Evolutionary conservation across 2,888 invertebrate species (phyloP), one percentile per base, ranked within the genome.

Genomic region (Spodoptera littoralis): DNA sequence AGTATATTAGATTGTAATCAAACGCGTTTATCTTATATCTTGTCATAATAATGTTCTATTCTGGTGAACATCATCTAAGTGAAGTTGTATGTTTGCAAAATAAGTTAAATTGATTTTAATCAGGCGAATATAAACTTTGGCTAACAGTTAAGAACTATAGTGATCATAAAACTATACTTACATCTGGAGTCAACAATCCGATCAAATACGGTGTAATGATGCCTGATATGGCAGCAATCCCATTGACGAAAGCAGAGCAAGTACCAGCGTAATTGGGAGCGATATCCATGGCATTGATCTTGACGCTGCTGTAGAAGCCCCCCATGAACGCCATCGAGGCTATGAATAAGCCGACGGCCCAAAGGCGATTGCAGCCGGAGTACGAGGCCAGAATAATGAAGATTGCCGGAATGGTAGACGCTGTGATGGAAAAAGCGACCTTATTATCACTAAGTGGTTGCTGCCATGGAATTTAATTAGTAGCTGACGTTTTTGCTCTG

Each of bases 321-420:
- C 96, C 97, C 96, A 96, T 96, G 66, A 96, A 95, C 43, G 95
- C 95, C 96, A 96, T 95, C 41, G 94, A 95, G 41, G 95, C 85
- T 56, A 96, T 95, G 84, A 96, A 96, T 62, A 96, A 88, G 47
- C 95, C 92, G 6, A 96, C 95, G 52, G 94, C 83, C 66, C 88
- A 79, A 18, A 86, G 49, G 12, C 94, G 84, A 77, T 96, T 90
- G 81, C 96, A 96, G 46, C 96, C 96, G 2, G 95, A 95, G 82
- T 96, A 96, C 54, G 96, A 95, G 47, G 96, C 96, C 57, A 95
- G 91, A 71, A 96, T 92, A 51, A 96, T 95, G 82, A 96, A 96
- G 64, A 96, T 79, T 1, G 96, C 96, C 44, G 96, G 96, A 51
- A 96, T 89, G 66, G 96, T 86, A 51, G 96, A 95, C n/a, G 96